phyloP scores from a whole-genome alignment of 1,140 invertebrate genomes.

The Anoplolepis gracilipes region DNA sequence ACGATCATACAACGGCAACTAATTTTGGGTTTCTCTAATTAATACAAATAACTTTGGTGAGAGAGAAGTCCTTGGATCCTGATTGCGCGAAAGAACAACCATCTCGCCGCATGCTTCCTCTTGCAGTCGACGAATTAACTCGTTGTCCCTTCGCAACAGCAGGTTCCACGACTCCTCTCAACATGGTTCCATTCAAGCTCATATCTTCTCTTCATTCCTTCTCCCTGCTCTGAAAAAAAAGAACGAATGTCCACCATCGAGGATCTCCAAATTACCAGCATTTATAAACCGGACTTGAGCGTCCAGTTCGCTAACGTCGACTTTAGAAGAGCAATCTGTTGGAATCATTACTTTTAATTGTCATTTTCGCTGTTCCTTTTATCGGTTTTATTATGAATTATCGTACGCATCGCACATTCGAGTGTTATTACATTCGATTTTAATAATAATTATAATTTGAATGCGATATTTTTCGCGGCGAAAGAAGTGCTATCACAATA shows the following conservation, averaged over 20 bases:
- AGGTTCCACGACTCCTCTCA: neutral
- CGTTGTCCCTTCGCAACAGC: conserved; percentile 27
- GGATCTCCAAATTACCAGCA: conserved; percentile 60
- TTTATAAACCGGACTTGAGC: conserved; percentile 53
- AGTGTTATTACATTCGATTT: conserved; percentile 37
- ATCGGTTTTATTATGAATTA: conserved; percentile 46
- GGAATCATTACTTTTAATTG: conserved; percentile 52
- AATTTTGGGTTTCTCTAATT: conserved; percentile 68
- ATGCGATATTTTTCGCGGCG: neutral
- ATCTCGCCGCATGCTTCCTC: conserved; percentile 2
- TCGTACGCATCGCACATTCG: conserved; percentile 24
- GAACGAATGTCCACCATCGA: neutral
- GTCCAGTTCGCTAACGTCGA: conserved; percentile 40
- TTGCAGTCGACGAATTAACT: conserved; percentile 61
- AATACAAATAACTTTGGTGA: conserved; percentile 65
- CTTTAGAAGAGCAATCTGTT: conserved; percentile 47
- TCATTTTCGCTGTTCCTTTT: neutral
- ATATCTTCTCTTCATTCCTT: neutral
- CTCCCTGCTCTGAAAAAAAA: neutral
- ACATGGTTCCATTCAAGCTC: conserved; percentile 9
- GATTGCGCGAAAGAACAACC: conserved; percentile 12
- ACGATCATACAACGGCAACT: conserved; percentile 57
- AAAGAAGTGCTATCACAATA: conserved; percentile 18
- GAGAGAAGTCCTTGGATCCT: neutral
- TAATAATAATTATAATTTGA: conserved; percentile 39